phyloP scores from a whole-genome alignment of 2,888 invertebrate species.

The Sialis lutaria region DNA sequence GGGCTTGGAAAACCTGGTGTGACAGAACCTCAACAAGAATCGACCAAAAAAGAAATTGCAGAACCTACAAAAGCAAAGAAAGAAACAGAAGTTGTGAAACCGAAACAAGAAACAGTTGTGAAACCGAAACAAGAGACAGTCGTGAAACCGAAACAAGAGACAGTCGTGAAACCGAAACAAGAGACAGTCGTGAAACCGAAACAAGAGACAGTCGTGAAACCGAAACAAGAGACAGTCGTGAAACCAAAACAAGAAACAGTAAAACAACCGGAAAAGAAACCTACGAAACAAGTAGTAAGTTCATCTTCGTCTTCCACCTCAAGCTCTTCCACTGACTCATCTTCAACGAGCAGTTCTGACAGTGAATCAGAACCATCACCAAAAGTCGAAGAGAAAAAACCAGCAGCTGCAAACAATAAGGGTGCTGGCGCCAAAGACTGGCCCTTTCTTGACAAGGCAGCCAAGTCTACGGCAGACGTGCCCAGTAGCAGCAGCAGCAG shows the following conservation, averaged over 20 bases:
- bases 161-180: conserved; percentile 6
- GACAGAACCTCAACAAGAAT: conserved; percentile 19
- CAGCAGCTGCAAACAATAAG: conserved; percentile 19
- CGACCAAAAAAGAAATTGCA: conserved; percentile 14
- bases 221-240: too few species aligned
- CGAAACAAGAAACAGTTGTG: conserved; percentile 18
- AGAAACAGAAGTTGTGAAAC: conserved; percentile 18
- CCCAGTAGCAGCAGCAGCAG: conserved; percentile 42
- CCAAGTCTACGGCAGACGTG: conserved; percentile 45
- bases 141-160: conserved; percentile 10
- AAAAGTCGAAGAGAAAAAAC: conserved; percentile 6
- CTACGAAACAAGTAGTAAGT: conserved; percentile 12
- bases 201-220: background rate
- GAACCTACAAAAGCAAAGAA: conserved; percentile 10
- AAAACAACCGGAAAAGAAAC: background rate
- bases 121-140: conserved; percentile 11
- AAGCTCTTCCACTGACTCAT: conserved; percentile 28
- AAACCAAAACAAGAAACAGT: background rate
- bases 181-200: background rate
- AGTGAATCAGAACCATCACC: conserved; percentile 31
- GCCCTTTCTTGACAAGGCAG: conserved; percentile 68
- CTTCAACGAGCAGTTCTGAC: conserved; percentile 34
- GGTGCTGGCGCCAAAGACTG: conserved; percentile 38
- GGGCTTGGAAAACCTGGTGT: conserved; percentile 42
- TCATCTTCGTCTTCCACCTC: conserved; percentile 27